phyloP scores from a whole-genome alignment of 2,113 vertebrate species.

The Cygnus atratus region DNA sequence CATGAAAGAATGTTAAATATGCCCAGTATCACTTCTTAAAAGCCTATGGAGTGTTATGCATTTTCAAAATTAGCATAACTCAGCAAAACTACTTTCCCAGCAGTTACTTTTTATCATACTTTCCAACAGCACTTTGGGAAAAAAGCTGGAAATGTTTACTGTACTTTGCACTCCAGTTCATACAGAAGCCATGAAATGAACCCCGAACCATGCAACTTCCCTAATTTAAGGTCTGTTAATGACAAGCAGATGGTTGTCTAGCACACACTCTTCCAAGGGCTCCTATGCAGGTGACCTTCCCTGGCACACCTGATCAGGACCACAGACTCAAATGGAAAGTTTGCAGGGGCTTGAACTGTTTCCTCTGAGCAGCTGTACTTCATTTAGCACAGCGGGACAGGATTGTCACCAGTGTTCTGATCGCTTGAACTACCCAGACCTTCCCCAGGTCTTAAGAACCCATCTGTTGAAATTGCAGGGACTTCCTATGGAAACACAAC shows the following conservation, averaged over 20 bases:
- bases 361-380: not conserved
- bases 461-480: not conserved
- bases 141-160: not conserved
- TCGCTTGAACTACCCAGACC: not conserved
- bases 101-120: conserved; percentile 48
- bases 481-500: not conserved
- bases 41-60: conserved; percentile 46
- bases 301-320: rapidly evolving
- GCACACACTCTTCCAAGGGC: not conserved
- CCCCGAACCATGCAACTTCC: not conserved
- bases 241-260: not conserved
- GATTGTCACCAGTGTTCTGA: not conserved
- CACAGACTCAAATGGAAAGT: not conserved
- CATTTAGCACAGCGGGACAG: not conserved
- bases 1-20: conserved; percentile 72
- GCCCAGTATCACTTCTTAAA: conserved; percentile 59
- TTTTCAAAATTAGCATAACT: conserved; percentile 57
- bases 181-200: not conserved
- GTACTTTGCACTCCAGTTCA: not conserved
- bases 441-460: not conserved
- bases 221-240: not conserved
- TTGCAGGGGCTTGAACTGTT: not conserved
- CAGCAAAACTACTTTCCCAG: conserved; percentile 49
- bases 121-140: not conserved
- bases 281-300: not conserved